Conservation (phyloP, 92 coral and sea anemone species). For the Epizoanthus rinbou region DNA sequence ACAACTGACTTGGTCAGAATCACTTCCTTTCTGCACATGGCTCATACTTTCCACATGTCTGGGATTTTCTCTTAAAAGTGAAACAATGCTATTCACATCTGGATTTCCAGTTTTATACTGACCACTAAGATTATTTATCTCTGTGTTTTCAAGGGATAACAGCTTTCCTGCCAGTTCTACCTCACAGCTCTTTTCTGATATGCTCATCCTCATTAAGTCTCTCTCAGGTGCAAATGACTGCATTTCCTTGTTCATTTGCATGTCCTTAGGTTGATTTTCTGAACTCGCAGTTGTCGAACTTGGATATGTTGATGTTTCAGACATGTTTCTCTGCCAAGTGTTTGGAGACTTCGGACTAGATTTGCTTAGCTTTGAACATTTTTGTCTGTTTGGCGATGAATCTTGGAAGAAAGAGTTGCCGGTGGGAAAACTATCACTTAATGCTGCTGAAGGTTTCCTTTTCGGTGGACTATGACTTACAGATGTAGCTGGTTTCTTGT, state of each 20-base stretch:
- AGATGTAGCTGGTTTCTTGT: slow-evolving; percentile 55
- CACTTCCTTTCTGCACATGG: slow-evolving; percentile 26
- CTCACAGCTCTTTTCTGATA: slow-evolving; percentile 18
- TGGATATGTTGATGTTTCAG: neutral
- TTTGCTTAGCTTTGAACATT: slow-evolving; percentile 51
- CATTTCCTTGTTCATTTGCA: neutral
- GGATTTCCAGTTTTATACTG: slow-evolving; percentile 32
- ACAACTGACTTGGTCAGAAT: slow-evolving; percentile 12
- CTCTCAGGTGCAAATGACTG: slow-evolving; percentile 6
- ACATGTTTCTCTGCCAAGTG: neutral
- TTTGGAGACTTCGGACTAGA: slow-evolving; percentile 34
- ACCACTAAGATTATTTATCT: slow-evolving; percentile 21
- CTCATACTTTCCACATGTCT: neutral
- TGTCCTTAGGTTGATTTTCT: neutral
- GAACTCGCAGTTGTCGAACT: neutral
- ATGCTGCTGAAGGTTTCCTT: slow-evolving; percentile 43
- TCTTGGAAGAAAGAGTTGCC: slow-evolving; percentile 83
- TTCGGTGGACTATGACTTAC: slow-evolving; percentile 52
- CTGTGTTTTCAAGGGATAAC: slow-evolving; percentile 55
- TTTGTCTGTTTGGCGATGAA: slow-evolving; percentile 52
- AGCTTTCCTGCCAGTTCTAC: slow-evolving; percentile 70
- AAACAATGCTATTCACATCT: slow-evolving; percentile 61
- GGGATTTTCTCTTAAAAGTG: slow-evolving; percentile 51
- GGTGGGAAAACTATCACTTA: slow-evolving; percentile 64
- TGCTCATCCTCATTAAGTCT: neutral